These are phyloP conservation scores for Lacanobia oleracea DNA, from an alignment of 2,888 invertebrate genomes.

Conservation along the genomic window DNA sequence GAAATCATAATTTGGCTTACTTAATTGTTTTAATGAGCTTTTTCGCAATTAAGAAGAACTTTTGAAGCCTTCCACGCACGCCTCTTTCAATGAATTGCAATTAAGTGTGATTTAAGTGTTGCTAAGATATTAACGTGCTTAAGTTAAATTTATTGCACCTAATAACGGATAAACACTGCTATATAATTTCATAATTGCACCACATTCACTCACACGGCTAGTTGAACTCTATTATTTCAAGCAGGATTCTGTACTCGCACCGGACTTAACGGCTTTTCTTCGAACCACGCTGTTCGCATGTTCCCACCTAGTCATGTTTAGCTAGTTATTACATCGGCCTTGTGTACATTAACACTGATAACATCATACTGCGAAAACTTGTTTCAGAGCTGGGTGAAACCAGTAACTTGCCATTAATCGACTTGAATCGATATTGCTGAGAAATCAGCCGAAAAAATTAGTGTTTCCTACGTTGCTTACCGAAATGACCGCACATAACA, in stretches of 20 bases:
- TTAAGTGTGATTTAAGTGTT: conserved; percentile 60
- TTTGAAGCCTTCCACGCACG: conserved; percentile 54
- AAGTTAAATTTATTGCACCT: conserved; percentile 53
- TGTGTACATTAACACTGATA: conserved; percentile 43
- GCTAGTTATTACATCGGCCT: conserved; percentile 28
- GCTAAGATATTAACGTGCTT: conserved; percentile 46
- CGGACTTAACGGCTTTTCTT: conserved; percentile 41
- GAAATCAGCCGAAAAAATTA: background rate
- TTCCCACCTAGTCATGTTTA: conserved; percentile 40
- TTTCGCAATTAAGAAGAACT: conserved; percentile 57
- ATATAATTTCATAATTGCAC: conserved; percentile 41
- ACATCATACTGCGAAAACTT: conserved; percentile 26
- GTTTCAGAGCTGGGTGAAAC: background rate
- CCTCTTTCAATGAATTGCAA: conserved; percentile 48
- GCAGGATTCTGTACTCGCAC: conserved; percentile 36
- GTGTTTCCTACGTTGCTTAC: background rate
- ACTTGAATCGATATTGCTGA: background rate
- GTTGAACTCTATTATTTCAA: conserved; percentile 49
- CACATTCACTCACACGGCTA: conserved; percentile 27
- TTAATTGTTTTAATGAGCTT: conserved; percentile 66
- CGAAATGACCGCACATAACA: conserved; percentile 3
- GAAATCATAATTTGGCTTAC: conserved; percentile 61
- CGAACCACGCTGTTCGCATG: conserved; percentile 20
- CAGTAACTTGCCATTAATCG: background rate
- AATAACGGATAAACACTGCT: conserved; percentile 49